Percentiles rank a stretch among this genome's conserved stretches.
These are phyloP conservation scores for Numida meleagris DNA, from an alignment of 2,113 vertebrate genomes.

Conservation along the genomic window DNA sequence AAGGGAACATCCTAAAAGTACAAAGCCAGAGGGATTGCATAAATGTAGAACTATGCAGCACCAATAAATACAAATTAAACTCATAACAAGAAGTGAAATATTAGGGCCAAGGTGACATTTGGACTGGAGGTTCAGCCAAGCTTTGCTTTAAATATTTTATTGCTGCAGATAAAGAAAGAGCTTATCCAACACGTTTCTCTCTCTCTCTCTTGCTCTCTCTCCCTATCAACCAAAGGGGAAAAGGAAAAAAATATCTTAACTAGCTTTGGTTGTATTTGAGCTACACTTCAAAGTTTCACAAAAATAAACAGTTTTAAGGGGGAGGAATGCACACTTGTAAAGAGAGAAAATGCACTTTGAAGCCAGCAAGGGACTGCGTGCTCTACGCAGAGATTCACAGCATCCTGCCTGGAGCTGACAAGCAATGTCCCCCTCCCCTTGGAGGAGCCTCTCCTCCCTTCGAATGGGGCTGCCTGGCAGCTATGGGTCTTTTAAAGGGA, in stretches of 20 bases:
- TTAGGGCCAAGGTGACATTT: conserved; percentile 70
- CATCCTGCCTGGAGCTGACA: conserved; percentile 41
- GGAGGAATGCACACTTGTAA: conserved; percentile 40
- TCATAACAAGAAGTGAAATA: conserved; percentile 65
- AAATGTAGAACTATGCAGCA: conserved; percentile 7
- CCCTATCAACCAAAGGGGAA: background rate
- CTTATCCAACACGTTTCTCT: conserved; percentile 18
- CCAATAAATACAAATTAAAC: conserved; percentile 66
- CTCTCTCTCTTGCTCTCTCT: background rate
- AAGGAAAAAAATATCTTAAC: background rate
- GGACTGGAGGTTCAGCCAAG: conserved; percentile 59
- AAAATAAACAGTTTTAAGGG: conserved; percentile 63
- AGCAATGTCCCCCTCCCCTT: background rate
- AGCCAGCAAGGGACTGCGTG: conserved; percentile 38
- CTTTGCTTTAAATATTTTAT: conserved; percentile 72
- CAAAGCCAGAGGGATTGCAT: background rate
- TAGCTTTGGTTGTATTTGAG: conserved; percentile 44
- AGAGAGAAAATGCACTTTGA: conserved; percentile 62
- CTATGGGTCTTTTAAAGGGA: background rate
- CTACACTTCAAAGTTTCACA: conserved; percentile 62
- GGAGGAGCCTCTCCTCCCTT: background rate
- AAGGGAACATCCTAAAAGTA: conserved; percentile 10
- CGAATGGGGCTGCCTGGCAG: conserved; percentile 12
- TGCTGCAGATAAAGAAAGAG: conserved; percentile 57
- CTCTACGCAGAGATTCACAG: conserved; percentile 30